These are phyloP conservation scores for Hormaphis cornu DNA, from an alignment of 1,140 invertebrate genomes.

Conservation along the genomic window DNA sequence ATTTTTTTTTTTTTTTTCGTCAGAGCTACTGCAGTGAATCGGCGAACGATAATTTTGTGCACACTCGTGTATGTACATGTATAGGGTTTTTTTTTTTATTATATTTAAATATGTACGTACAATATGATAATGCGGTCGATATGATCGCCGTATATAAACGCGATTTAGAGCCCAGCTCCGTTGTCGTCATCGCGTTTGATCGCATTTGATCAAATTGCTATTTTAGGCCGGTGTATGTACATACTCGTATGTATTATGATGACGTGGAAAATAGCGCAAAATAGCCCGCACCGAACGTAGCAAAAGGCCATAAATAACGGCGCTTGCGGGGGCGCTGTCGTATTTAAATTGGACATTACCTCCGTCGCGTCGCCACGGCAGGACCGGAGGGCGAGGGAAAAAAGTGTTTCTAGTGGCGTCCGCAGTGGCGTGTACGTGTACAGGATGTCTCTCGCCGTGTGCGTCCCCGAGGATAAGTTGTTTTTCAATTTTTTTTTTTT, in stretches of 20 bases:
- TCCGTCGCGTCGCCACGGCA: no score
- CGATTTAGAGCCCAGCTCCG: background rate
- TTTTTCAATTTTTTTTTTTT: no score
- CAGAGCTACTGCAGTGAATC: no score
- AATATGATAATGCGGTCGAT: background rate
- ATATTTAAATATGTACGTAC: no score
- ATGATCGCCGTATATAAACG: background rate
- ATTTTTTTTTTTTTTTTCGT: no score
- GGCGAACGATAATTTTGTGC: no score
- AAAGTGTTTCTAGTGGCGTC: background rate
- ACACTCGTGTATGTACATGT: no score
- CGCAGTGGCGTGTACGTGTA: background rate
- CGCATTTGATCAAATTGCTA: conserved; percentile 16
- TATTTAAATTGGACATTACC: conserved; percentile 33
- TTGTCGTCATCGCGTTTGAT: background rate
- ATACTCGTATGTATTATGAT: no score
- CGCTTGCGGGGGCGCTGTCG: background rate
- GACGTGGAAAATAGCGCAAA: background rate
- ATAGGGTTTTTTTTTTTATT: no score
- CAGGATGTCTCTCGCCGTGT: background rate
- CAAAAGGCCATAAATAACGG: conserved; percentile 26
- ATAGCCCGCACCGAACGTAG: conserved; percentile 24
- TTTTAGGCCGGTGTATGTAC: background rate
- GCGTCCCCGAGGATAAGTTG: background rate
- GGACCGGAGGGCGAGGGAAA: background rate